Evolutionary conservation across 2,113 vertebrate species (phyloP).

Genomic region (Microcebus jonahi): DNA sequence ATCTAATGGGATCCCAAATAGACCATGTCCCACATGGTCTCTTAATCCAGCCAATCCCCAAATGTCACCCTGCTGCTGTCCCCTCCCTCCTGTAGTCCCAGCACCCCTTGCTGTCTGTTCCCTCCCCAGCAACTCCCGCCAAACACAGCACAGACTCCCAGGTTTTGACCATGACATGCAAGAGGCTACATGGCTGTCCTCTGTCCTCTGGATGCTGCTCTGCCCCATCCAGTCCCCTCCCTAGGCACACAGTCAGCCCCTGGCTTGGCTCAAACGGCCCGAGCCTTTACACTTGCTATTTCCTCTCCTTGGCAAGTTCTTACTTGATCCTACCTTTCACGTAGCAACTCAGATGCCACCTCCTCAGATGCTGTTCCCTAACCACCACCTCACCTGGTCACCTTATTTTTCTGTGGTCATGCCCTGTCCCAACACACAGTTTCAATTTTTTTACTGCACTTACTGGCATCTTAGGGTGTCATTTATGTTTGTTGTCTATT

Average conservation of each 20-base stretch:
- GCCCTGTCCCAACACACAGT: neutral
- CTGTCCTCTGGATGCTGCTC: fast-evolving
- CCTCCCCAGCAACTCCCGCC: neutral
- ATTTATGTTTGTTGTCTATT: neutral
- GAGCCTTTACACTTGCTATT: neutral
- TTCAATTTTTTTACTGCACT: neutral
- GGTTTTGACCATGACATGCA: fast-evolving
- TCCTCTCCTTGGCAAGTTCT: neutral
- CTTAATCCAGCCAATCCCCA: neutral
- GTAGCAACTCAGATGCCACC: neutral
- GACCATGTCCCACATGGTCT: neutral
- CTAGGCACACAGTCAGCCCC: neutral
- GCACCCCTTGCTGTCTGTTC: no score
- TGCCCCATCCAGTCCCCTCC: neutral
- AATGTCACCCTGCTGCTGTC: neutral
- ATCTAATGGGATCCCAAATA: neutral
- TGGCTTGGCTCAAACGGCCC: neutral
- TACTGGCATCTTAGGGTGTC: neutral
- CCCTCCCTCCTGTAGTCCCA: fast-evolving
- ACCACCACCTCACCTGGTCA: no score
- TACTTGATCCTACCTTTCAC: neutral
- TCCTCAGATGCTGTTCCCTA: neutral
- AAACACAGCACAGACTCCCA: neutral
- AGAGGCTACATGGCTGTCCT: no score
- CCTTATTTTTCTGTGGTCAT: no score